Evolutionary conservation across 2,113 vertebrate species (phyloP), one percentile per base, ranked within the genome.

Genomic region (Cercopithecus mona): DNA sequence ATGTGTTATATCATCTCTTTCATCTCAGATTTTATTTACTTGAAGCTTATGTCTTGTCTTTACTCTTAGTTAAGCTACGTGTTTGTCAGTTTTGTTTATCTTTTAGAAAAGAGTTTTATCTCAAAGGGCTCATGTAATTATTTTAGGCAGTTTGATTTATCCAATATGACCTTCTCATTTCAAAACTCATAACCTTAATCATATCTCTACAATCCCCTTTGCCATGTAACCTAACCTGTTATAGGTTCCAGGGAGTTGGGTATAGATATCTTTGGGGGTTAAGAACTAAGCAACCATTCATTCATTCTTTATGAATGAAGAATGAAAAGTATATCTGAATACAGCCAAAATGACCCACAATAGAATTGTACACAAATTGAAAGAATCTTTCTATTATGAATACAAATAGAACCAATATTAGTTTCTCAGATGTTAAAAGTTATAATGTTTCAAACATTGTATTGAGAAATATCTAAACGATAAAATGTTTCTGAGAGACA

Each of bases 181-280:
- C 30, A 68, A 64, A 20, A 0, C 52, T 55, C 23, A 27, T 55
- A 22, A 57, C 8, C 2, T 78, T 57, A 45, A 70, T 14, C 2
- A 18, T 10, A 52, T 50, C 22, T 80, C 4, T 32, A 57, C 72
- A 96, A 2, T 27, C 8, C 1, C 1, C 88, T 92, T 92, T 81
- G 2, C 8, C 13, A 30, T 52, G 10, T 91, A 91, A 88, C 9
- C 43, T 72, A 81, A 73, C 3, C 66, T 25, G 55, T 38, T 78
- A 72, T 27, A 79, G 1, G 0, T 48, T 22, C 8, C 30, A 43
- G 55, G 20, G 2, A 81, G 3, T n/a, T 73, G 12, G 9, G 0
- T 55, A 22, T 81, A 2, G 8, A 32, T 82, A 20, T 55, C 27
- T 48, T 38, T 50, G 13, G 17, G 4, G 38, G 10, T 78, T 1